These are phyloP conservation scores for Sphaerophoria taeniata DNA, from an alignment of 2,888 invertebrate genomes.

Conservation along the genomic window DNA sequence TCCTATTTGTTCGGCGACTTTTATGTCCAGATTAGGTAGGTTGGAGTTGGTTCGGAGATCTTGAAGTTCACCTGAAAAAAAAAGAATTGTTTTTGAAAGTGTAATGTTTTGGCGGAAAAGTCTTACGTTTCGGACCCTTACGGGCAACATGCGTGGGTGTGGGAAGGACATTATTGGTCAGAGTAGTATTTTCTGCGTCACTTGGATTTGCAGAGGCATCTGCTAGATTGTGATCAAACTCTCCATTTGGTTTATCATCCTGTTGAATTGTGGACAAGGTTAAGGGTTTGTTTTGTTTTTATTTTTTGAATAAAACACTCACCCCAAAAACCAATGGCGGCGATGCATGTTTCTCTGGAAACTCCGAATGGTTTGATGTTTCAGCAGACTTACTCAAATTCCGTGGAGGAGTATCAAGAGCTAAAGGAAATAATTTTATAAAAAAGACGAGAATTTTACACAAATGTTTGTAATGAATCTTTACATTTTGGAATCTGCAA, in stretches of 20 bases:
- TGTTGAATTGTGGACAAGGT: neutral
- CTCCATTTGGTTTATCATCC: slow-evolving; percentile 54
- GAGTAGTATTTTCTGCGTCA: slow-evolving; percentile 35
- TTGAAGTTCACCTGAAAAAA: slow-evolving; percentile 40
- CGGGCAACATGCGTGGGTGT: slow-evolving; percentile 65
- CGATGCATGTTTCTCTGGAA: slow-evolving; percentile 71
- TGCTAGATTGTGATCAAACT: slow-evolving; percentile 5
- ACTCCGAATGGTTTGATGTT: slow-evolving; percentile 60
- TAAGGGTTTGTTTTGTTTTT: neutral
- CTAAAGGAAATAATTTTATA: slow-evolving; percentile 14
- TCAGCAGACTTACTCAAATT: slow-evolving; percentile 56
- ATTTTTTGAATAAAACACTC: neutral
- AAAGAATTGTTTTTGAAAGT: neutral
- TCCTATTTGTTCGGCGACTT: slow-evolving; percentile 78
- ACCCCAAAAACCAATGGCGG: slow-evolving; percentile 54
- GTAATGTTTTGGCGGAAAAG: neutral
- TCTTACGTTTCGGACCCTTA: slow-evolving; percentile 49
- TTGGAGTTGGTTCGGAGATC: slow-evolving; percentile 55
- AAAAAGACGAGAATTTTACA: neutral
- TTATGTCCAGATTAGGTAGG: slow-evolving; percentile 77
- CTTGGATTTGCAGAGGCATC: slow-evolving; percentile 17
- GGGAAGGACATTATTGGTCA: slow-evolving; percentile 42
- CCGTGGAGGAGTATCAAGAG: slow-evolving; percentile 34
- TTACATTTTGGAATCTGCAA: slow-evolving; percentile 85
- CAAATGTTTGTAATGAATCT: slow-evolving; percentile 30